These are phyloP conservation scores for Plectrocnemia conspersa DNA, from an alignment of 1,140 invertebrate genomes.

Conservation along the genomic window DNA sequence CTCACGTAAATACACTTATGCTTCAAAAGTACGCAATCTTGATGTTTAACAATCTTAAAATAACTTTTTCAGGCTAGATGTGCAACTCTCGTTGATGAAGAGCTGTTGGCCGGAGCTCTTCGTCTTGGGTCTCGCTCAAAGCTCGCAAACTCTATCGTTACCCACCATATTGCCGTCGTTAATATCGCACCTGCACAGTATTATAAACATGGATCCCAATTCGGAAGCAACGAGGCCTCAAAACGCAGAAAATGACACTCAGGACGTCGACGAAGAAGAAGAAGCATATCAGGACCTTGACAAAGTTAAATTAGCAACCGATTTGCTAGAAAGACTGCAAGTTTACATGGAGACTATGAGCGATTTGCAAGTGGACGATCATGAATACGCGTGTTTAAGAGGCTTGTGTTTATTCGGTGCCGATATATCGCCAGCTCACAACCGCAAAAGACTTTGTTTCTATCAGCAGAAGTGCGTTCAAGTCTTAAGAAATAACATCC, in stretches of 20 bases:
- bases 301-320: constrained; percentile 68
- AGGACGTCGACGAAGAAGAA: constrained; percentile 1
- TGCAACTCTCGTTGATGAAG: constrained; percentile 77
- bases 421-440: constrained; percentile 26
- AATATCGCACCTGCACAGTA: constrained; percentile 39
- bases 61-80: constrained; percentile 64
- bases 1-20: constrained; percentile 16
- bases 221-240: neutral
- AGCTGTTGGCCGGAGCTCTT: constrained; percentile 92
- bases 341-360: constrained; percentile 75
- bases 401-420: constrained; percentile 71
- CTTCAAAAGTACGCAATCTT: neutral
- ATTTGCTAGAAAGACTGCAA: constrained; percentile 77
- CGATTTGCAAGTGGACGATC: constrained; percentile 69
- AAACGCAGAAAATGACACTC: constrained; percentile 5
- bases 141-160: constrained; percentile 54
- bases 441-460: constrained; percentile 25
- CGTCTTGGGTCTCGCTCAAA: constrained; percentile 86
- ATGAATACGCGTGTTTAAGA: constrained; percentile 89
- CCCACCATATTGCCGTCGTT: constrained; percentile 41
- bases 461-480: constrained; percentile 32
- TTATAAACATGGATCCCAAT: constrained; percentile 16
- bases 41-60: neutral
- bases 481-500: constrained; percentile 27
- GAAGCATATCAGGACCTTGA: constrained; percentile 16